Percentiles rank a stretch among this genome's conserved stretches.
Evolutionary conservation across 2,797 vertebrate genomes (phyloP).

Genomic region (Gobio occitaniae): DNA sequence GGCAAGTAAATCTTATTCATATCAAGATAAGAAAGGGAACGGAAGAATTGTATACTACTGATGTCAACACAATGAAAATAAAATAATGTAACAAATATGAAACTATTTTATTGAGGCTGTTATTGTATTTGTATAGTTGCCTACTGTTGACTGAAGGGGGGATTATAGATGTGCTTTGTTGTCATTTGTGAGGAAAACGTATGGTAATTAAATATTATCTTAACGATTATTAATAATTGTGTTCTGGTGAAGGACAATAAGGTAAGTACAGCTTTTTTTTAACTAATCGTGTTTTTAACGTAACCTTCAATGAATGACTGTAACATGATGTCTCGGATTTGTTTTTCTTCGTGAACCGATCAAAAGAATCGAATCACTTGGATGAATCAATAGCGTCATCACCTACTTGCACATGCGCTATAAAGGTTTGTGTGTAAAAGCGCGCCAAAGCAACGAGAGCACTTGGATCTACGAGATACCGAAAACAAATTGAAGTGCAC

Average conservation of each 20-base stretch:
- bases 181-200: no score
- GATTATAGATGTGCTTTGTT: background rate
- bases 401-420: constrained; percentile 7
- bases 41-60: background rate
- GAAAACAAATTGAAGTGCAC: no score
- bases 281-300: background rate
- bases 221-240: background rate
- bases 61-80: background rate
- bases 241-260: background rate
- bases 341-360: background rate
- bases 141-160: background rate
- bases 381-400: background rate
- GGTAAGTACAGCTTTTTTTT: no score
- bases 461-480: no score
- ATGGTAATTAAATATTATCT: background rate
- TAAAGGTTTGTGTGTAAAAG: background rate
- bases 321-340: background rate
- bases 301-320: background rate
- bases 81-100: background rate
- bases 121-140: background rate
- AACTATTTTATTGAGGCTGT: background rate
- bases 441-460: constrained; percentile 9
- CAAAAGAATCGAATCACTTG: constrained; percentile 18
- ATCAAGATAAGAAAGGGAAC: background rate
- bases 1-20: background rate